A percentile compares a stretch with the other conserved stretches of the same genome.
phyloP scores from a whole-genome alignment of 2,113 vertebrate species.

The Salvelinus alpinus region DNA sequence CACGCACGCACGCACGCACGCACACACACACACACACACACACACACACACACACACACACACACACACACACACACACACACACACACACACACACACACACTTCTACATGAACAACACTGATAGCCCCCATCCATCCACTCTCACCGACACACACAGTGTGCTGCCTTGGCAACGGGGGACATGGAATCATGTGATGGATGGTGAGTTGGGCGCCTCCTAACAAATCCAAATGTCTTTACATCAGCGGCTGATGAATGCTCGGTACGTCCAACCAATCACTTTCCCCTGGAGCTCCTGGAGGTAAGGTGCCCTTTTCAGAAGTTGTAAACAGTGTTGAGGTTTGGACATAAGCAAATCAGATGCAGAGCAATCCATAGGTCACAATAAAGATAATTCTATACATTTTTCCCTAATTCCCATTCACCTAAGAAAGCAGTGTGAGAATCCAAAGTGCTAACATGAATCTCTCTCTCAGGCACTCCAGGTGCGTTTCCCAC shows the following conservation, averaged over 20 bases:
- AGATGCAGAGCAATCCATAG: background rate
- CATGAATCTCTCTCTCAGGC: slow-evolving; percentile 34
- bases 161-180: slow-evolving; percentile 25
- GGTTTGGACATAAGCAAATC: background rate
- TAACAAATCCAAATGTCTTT: slow-evolving; percentile 34
- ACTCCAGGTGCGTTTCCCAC: slow-evolving; percentile 23
- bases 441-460: slow-evolving; percentile 7
- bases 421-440: slow-evolving; percentile 20
- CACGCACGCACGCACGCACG: slow-evolving; percentile 54
- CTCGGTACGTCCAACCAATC: slow-evolving; percentile 11
- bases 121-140: slow-evolving; percentile 28
- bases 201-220: slow-evolving; percentile 32
- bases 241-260: slow-evolving; percentile 16
- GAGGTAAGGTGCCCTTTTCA: background rate
- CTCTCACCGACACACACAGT: slow-evolving; percentile 33
- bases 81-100: slow-evolving; percentile 52
- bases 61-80: slow-evolving; percentile 62
- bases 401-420: slow-evolving; percentile 1
- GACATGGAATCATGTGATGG: slow-evolving; percentile 31
- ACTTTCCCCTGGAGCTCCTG: slow-evolving; percentile 2
- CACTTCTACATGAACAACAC: slow-evolving; percentile 39
- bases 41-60: slow-evolving; percentile 53
- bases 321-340: background rate
- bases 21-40: slow-evolving; percentile 35
- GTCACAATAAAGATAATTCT: background rate